phyloP scores from a whole-genome alignment of 2,113 vertebrate species.

The Otocyon megalotis region DNA sequence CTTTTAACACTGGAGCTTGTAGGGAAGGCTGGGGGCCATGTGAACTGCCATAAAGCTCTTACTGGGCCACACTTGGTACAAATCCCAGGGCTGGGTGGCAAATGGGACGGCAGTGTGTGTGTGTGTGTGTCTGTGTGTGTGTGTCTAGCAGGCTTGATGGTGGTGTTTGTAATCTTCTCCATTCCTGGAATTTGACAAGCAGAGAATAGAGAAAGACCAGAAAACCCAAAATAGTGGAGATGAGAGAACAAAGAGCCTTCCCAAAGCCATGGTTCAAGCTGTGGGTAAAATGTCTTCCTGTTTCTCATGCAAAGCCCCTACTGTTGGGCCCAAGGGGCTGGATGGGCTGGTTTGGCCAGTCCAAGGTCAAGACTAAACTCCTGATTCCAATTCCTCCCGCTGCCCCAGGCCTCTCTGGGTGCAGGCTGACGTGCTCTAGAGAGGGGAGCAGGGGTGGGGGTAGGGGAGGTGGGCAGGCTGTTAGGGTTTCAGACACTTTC shows the following conservation, averaged over 20 bases:
- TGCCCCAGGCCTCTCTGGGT: conserved; percentile 66
- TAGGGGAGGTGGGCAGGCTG: conserved; percentile 74
- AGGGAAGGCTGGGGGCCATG: conserved; percentile 30
- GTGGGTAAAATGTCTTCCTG: conserved; percentile 67
- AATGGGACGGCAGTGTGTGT: conserved; percentile 39
- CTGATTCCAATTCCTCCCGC: background rate
- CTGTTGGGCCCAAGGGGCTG: conserved; percentile 45
- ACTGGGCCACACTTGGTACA: conserved; percentile 42
- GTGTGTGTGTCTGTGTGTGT: background rate
- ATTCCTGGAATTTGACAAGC: conserved; percentile 71
- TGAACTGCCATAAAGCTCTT: conserved; percentile 57
- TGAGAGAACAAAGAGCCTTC: conserved; percentile 60
- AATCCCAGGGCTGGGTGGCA: conserved; percentile 47
- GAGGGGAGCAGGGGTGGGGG: conserved; percentile 71
- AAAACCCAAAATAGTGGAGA: conserved; percentile 66
- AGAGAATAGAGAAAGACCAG: conserved; percentile 58
- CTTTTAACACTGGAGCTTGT: conserved; percentile 41
- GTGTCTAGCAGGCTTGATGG: background rate
- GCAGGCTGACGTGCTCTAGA: conserved; percentile 76
- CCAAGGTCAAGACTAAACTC: conserved; percentile 29
- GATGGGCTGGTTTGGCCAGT: conserved; percentile 66
- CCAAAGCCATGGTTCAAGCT: conserved; percentile 44
- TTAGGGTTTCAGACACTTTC: conserved; percentile 87
- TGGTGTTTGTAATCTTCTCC: conserved; percentile 54
- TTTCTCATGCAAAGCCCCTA: conserved; percentile 66